These are phyloP conservation scores for Hydrophis major DNA, from an alignment of 2,797 vertebrate genomes.

Conservation along the genomic window DNA sequence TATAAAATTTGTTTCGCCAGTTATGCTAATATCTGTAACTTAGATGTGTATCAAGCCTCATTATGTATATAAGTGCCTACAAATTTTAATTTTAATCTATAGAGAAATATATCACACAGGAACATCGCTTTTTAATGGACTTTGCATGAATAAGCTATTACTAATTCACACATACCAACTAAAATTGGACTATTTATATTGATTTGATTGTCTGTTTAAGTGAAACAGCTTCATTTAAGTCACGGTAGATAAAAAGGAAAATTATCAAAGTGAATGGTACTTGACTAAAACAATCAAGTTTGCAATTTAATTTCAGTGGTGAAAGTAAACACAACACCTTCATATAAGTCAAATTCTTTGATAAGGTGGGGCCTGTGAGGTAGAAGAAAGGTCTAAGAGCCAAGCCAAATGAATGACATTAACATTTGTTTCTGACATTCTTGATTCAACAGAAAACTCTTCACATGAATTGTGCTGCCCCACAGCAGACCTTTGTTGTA, in stretches of 20 bases:
- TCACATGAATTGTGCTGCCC: not conserved
- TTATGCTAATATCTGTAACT: not conserved
- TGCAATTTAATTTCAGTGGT: not conserved
- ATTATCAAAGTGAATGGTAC: not conserved
- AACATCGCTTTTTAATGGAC: not conserved
- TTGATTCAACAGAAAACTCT: not conserved
- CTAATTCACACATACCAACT: not conserved
- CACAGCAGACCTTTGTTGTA: not conserved
- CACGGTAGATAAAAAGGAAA: not conserved
- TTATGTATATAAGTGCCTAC: not conserved
- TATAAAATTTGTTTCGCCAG: not conserved
- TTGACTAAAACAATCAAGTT: too few relatives aligned
- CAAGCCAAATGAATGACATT: not conserved
- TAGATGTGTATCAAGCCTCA: too few relatives aligned
- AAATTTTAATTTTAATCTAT: not conserved
- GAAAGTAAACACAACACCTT: too few relatives aligned
- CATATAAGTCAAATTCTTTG: not conserved
- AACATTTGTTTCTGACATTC: not conserved
- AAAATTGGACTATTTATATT: not conserved
- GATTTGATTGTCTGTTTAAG: not conserved
- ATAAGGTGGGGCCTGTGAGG: not conserved
- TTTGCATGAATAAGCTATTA: not conserved
- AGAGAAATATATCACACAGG: not conserved
- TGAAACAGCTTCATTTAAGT: not conserved
- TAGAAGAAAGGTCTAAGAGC: not conserved